Evolutionary conservation across 2,888 invertebrate species (phyloP), one percentile per base, ranked within the genome.

Genomic region (Prosapia bicincta): DNA sequence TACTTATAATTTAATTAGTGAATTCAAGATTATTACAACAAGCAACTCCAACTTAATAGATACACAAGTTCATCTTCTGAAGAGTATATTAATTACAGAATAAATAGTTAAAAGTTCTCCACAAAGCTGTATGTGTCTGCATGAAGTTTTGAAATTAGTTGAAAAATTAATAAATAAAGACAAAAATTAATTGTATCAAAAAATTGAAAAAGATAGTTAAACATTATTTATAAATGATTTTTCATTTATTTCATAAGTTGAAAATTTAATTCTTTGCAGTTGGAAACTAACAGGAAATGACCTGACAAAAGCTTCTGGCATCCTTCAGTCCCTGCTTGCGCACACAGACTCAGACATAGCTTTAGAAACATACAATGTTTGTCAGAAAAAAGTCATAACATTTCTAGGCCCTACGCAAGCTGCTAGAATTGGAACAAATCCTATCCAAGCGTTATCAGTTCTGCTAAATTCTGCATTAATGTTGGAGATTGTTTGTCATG

Each of bases 401-500:
- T 85, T 88, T 32, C 84, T 92, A 66, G 88, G 90, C 26, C 87
- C 89, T 3, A 88, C 88, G 38, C 80, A 81, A 69, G 79, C 75
- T 68, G 70, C 32, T 10, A 70, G 65, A 25, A 72, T 69, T 20
- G n/a, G n/a, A n/a, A 38, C 13, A 10, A 73, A 78, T 43, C 78
- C 78, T 13, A 76, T 78, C 26, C 77, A 76, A 1, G 54, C 69
- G 66, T 66, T 80, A 32, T 87, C 91, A 82, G 81, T 92, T 65
- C 69, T 79, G 10, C 85, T 89, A 76, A 88, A 89, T 78, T 85
- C 89, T 20, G 86, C 86, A 66, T 84, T 92, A 71, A 82, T 92
- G 71, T 88, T 87, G 0, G 91, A 92, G 85, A 89, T 92, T 38
- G 87, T 90, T 77, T 88, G 88, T 79, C 89, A 90, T 82, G 92